Evolutionary conservation across 2,888 invertebrate species (phyloP).

Genomic region (Stenichneumon culpator): DNA sequence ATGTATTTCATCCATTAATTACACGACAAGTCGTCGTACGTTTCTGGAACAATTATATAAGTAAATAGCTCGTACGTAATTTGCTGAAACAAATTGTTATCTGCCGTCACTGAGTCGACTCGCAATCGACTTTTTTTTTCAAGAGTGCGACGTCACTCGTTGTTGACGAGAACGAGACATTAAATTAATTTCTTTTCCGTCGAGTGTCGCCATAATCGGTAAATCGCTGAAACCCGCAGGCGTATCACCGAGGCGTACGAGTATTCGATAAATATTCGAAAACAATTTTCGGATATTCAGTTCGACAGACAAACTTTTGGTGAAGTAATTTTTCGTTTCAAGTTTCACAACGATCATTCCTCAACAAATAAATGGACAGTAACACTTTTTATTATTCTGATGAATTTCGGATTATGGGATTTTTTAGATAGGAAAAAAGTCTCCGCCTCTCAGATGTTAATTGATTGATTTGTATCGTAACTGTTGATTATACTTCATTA

Average conservation of each 20-base stretch:
- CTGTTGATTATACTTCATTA: not conserved
- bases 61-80: conserved; percentile 29
- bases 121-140: conserved; percentile 11
- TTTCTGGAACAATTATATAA: conserved; percentile 19
- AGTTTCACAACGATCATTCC: not conserved
- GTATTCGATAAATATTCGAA: not conserved
- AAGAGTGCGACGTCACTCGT: not conserved
- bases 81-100: conserved; percentile 27
- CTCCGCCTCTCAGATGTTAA: not conserved
- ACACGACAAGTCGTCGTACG: not conserved
- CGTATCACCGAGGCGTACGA: not conserved
- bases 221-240: not conserved
- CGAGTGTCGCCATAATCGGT: not conserved
- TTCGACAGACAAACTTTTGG: not conserved
- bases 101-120: conserved; percentile 7
- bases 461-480: conserved; percentile 11
- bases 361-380: no score
- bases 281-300: not conserved
- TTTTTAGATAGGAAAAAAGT: not conserved
- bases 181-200: not conserved
- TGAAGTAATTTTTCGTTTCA: not conserved
- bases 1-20: conserved; percentile 29
- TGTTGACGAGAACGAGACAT: not conserved
- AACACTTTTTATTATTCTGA: not conserved
- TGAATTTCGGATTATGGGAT: not conserved